These are phyloP conservation scores for Caradrina clavipalpis DNA, from an alignment of 2,888 invertebrate genomes.

Conservation along the genomic window DNA sequence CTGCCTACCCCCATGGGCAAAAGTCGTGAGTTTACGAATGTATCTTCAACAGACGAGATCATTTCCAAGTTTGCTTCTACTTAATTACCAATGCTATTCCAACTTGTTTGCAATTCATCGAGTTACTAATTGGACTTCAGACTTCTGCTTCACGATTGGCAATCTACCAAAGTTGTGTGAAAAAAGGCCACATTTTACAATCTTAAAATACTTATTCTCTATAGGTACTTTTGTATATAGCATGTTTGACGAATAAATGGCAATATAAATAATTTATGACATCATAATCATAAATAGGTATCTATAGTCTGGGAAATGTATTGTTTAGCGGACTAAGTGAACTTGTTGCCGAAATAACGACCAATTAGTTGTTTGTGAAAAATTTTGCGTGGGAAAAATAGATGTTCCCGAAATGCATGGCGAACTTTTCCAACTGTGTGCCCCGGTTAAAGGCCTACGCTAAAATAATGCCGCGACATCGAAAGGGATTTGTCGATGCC, in stretches of 20 bases:
- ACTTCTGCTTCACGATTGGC: constrained; percentile 38
- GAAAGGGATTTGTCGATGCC: too few species aligned
- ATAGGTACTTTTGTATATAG: not conserved
- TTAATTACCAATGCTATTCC: constrained; percentile 22
- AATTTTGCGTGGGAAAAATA: too few species aligned
- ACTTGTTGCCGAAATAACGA: too few species aligned
- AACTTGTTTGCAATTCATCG: constrained; percentile 45
- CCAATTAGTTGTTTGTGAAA: too few species aligned
- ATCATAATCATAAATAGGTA: not conserved
- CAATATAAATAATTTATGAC: not conserved
- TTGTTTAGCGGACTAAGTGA: too few species aligned
- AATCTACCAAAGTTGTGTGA: constrained; percentile 18
- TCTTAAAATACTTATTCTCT: constrained; percentile 4
- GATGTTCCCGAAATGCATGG: too few species aligned
- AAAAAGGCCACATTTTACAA: constrained; percentile 24
- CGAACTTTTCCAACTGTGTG: too few species aligned
- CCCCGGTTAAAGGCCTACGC: too few species aligned
- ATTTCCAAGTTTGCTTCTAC: constrained; percentile 21
- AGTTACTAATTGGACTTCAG: constrained; percentile 45
- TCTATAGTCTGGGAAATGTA: not conserved
- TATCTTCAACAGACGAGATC: not conserved
- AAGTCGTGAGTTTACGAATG: too few species aligned
- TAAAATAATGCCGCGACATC: too few species aligned
- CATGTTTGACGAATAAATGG: not conserved
- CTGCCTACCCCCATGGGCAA: too few species aligned